Base-by-base conservation (phyloP, 2,113 vertebrate genomes). In the Apteryx owenii region DNA sequence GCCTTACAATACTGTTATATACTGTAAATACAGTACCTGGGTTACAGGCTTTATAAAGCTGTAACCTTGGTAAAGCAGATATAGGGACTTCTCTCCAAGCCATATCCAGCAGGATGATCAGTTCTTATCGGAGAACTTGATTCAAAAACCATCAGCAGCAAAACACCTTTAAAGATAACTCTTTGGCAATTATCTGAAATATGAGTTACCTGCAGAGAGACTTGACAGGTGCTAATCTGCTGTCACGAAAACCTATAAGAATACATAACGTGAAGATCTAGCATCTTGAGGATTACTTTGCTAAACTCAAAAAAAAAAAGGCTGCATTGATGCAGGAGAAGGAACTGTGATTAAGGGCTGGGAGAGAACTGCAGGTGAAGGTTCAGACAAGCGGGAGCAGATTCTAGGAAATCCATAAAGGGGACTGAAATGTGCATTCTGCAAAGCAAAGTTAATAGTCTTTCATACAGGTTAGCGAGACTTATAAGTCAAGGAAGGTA, bases 371-470 rank as follows among this genome's bases (percentile, higher is more conserved):
- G 4, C 5, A 53, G 31, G 36, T 16, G 28, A 92, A 62, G 23
- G 51, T 58, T 36, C 1, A 3, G 44, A 65, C 42, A 64, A 31
- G n/a, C 0, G 0, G 51, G 20, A 66, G 51, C 20, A 29, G 56
- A 10, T 15, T 21, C 51, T 25, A 36, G 53, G 40, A 68, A 68
- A 50, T 21, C 25, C 44, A 29, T 5, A 13, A n/a, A 33, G 25
- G 6, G 25, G 25, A 28, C 31, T 3, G 40, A 51, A 40, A 56
- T 5, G 53, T 28, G 19, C 19, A 11, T 40, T 29, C 36, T 10
- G 19, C 11, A 25, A 48, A 38, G 68, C 48, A 38, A 14, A 80
- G 36, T 28, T 22, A 25, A 44, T 3, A n/a, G 36, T 8, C 26
- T 29, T 48, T 56, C 48, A 38, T 12, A 5, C 53, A 58, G 42